Base-by-base conservation (phyloP, 2,888 invertebrate species). In the Lacanobia oleracea region DNA sequence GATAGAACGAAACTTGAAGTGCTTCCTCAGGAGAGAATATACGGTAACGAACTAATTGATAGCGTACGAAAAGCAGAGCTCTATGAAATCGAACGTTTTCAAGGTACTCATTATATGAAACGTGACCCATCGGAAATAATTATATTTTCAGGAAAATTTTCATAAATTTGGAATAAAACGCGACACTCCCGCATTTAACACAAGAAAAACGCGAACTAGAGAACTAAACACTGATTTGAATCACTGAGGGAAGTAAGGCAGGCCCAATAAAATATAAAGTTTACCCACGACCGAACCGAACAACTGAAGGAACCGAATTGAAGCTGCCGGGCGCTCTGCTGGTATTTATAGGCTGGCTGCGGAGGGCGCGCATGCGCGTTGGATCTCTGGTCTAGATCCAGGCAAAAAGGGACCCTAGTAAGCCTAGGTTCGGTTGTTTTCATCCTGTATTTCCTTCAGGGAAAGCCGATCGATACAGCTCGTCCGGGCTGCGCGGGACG, bases 221-320 rank as follows among this genome's bases (percentile, higher is more conserved):
- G 7, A 72, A 74, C 23, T 16, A 23, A 63, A 63, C 23, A 37
- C 56, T 10, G 50, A 65, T 60, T 50, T 59, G 10, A 37, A 51
- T 62, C 6, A 56, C n/a, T 27, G 12, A 53, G 8, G 3, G n/a
- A 59, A 63, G 5, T n/a, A 4, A 40, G 18, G 16, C 48, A 48
- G 43, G 43, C 5, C 9, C 16, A 63, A 50, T 21, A 50, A 67
- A 33, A 3, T 14, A 21, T 1, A 64, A 56, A 45, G 33, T 27
- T 23, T 10, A 67, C 9, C 33, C 66, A 60, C 76, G 56, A 70
- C 79, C 61, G 12, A 74, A 63, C 77, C 54, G 43, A 77, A 62
- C 63, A 67, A 80, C 77, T 18, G 23, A 77, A 72, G 54, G 62
- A 72, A 80, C 64, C 50, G 37, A 74, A 71, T 23, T 82, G 70